Conservation (phyloP, 2,888 invertebrate species). For the Piscicola geometra region DNA sequence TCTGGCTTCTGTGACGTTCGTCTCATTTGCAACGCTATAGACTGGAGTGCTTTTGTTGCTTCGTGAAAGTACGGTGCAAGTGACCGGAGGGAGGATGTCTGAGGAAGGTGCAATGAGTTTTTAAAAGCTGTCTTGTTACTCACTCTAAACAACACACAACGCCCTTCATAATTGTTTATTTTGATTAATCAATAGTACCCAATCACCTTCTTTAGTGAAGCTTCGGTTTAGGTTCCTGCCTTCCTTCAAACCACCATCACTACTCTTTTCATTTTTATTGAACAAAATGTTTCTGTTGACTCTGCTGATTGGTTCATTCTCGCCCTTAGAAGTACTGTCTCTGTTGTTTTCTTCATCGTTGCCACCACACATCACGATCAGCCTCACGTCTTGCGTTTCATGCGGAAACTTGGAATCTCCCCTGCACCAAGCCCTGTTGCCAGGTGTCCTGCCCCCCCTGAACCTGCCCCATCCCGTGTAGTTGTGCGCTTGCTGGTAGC, state of each 20-base stretch:
- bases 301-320: neutral
- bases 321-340: neutral
- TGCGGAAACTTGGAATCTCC: neutral
- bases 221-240: neutral
- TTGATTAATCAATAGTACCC: no score
- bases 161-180: no score
- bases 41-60: slow-evolving; percentile 1
- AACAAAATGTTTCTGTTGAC: no score
- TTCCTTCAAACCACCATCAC: no score
- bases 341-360: slow-evolving; percentile 4
- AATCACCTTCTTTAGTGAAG: slow-evolving; percentile 3
- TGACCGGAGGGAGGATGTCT: slow-evolving; percentile 27
- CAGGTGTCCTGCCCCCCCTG: neutral
- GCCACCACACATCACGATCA: slow-evolving; percentile 31
- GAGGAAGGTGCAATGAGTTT: neutral
- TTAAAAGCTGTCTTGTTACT: no score
- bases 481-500: neutral
- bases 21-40: neutral
- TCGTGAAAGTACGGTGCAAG: slow-evolving; percentile 3
- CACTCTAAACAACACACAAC: no score
- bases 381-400: slow-evolving; percentile 24
- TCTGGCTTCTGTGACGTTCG: neutral
- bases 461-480: neutral
- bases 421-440: neutral
- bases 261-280: no score